Evolutionary conservation across 2,797 vertebrate genomes (phyloP).

Genomic region (Acanthurus tractus): DNA sequence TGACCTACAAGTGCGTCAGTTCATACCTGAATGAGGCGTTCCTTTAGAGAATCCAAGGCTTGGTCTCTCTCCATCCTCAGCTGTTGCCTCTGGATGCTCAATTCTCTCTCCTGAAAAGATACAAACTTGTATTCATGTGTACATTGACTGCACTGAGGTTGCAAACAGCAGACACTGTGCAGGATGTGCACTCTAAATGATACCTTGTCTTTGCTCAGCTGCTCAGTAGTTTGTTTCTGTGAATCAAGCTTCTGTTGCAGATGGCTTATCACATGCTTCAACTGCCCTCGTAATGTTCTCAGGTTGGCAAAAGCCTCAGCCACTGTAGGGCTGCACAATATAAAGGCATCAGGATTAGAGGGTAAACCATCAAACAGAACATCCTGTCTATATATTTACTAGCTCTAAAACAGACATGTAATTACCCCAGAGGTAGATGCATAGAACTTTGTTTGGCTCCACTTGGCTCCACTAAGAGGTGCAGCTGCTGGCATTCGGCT

Average conservation of each 20-base stretch:
- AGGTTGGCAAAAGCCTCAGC: slow-evolving; percentile 68
- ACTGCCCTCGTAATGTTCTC: slow-evolving; percentile 68
- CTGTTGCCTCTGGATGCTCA: slow-evolving; percentile 78
- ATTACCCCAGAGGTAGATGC: slow-evolving; percentile 61
- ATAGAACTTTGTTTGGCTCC: slow-evolving; percentile 39
- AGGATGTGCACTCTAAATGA: not conserved
- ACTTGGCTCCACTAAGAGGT: slow-evolving; percentile 57
- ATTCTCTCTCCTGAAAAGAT: slow-evolving; percentile 77
- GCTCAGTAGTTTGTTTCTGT: slow-evolving; percentile 64
- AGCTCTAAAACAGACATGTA: not conserved
- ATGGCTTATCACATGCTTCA: slow-evolving; percentile 69
- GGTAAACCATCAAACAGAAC: not conserved
- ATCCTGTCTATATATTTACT: not conserved
- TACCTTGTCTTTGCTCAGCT: slow-evolving; percentile 80
- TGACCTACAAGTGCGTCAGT: not conserved
- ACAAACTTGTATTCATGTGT: not conserved
- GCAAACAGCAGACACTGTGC: not conserved
- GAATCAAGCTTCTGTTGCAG: slow-evolving; percentile 76
- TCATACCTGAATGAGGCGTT: slow-evolving; percentile 79
- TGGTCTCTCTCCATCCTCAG: slow-evolving; percentile 71
- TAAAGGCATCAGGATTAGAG: slow-evolving; percentile 9
- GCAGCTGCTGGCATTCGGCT: slow-evolving; percentile 64
- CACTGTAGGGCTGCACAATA: slow-evolving; percentile 61
- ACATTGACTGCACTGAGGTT: not conserved
- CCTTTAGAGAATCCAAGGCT: slow-evolving; percentile 74